Conservation (phyloP, 2,888 invertebrate species). For the Gerris lacustris region DNA sequence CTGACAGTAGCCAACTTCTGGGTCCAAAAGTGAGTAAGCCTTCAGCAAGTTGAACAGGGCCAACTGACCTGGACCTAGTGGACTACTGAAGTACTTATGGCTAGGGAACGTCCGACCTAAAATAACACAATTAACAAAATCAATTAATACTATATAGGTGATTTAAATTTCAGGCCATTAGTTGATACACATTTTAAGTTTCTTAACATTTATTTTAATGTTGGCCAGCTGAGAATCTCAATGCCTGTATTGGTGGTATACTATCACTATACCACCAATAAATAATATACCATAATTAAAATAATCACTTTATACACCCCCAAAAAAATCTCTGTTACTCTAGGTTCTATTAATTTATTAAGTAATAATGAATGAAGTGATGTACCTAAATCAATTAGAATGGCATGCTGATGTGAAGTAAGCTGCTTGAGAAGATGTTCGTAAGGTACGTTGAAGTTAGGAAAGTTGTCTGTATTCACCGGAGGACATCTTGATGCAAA, state of each 20-base stretch:
- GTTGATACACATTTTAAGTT: not conserved
- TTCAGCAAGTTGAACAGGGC: constrained; percentile 89
- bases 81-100: constrained; percentile 84
- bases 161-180: constrained; percentile 6
- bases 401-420: constrained; percentile 92
- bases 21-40: constrained; percentile 87
- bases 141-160: no score
- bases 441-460: constrained; percentile 68
- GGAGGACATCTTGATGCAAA: constrained; percentile 50
- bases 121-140: constrained; percentile 22
- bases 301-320: no score
- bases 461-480: constrained; percentile 54
- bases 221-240: no score
- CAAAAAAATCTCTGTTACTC: no score
- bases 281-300: no score
- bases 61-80: constrained; percentile 83
- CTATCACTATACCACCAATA: no score
- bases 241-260: no score
- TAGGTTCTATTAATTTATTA: no score
- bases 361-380: not conserved
- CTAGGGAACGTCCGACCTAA: constrained; percentile 81
- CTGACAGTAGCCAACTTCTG: constrained; percentile 92
- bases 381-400: constrained; percentile 80
- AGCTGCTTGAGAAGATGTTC: constrained; percentile 67
- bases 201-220: not conserved